Conservation (phyloP, 1,140 invertebrate species). For the Acyrthosiphon pisum region DNA sequence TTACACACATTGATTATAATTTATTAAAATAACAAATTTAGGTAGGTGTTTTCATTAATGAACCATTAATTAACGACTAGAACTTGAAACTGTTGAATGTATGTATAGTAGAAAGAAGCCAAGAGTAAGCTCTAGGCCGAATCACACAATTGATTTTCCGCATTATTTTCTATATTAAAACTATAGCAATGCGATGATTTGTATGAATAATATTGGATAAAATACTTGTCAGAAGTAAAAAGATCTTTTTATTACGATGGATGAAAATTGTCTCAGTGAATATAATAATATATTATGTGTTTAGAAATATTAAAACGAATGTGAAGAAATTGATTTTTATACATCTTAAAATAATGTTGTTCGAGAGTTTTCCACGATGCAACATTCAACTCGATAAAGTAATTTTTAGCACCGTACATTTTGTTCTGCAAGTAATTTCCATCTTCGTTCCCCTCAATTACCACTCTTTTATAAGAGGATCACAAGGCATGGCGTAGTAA, state of each 20-base stretch:
- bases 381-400: not conserved
- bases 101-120: not conserved
- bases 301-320: not conserved
- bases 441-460: conserved; percentile 1
- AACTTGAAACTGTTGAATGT: not conserved
- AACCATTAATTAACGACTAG: not conserved
- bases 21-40: not conserved
- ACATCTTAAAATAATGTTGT: not conserved
- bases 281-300: no score
- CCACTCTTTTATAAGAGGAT: not conserved
- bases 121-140: not conserved
- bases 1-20: not conserved
- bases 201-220: not conserved
- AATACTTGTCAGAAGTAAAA: no score
- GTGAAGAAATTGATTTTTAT: not conserved
- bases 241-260: no score
- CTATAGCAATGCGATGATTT: not conserved
- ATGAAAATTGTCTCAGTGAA: no score
- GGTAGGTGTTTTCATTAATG: not conserved
- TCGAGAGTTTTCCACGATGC: not conserved
- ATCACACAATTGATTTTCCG: not conserved
- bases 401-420: not conserved
- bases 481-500: not conserved
- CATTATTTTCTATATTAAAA: not conserved
- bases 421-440: not conserved